Base-by-base conservation (phyloP, 1,140 invertebrate species). In the Pachypeltis micranthus region DNA sequence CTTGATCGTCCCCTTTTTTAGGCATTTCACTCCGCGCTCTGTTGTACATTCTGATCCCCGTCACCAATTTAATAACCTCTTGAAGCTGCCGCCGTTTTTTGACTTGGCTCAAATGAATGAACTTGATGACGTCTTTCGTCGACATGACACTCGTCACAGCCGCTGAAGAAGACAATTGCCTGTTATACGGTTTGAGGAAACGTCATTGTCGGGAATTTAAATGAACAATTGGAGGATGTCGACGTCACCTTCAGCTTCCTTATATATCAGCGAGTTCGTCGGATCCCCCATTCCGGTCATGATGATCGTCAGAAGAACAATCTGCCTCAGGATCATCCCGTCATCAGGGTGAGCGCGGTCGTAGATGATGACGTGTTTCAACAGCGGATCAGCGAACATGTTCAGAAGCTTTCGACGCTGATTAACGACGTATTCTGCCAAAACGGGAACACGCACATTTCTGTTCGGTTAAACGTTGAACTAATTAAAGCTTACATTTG, bases 221-320 rank as follows among this genome's bases (percentile, higher is more conserved):
- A n/a, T n/a, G n/a, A n/a, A n/a, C n/a, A n/a, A n/a, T n/a, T n/a
- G n/a, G n/a, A n/a, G n/a, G n/a, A n/a, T n/a, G n/a, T n/a, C n/a
- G n/a, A n/a, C n/a, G n/a, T n/a, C 23, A 51, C 47, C 47, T 51
- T 51, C 47, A 21, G 47, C 47, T 51, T 51, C 47, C 21, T 51
- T 51, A 21, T 51, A 51, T 10, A 51, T 51, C 7, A 21, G 21
- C 12, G 4, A 21, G 21, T 51, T 51, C 12, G 47, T 51, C 23
- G 47, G 47, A 51, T 51, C 47, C 23, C 47, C 47, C 47, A 51
- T 51, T 21, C 47, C 47, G 7, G 47, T 51, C 47, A 51, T 51
- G 21, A 51, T 51, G 10, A 51, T 51, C 12, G 47, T 51, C 21
- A 51, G 21, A 10, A 51, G 23, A 21, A 51, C 19, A 4, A 51